Base-by-base conservation (phyloP, 1,140 invertebrate species). In the Drosophila lowei region DNA sequence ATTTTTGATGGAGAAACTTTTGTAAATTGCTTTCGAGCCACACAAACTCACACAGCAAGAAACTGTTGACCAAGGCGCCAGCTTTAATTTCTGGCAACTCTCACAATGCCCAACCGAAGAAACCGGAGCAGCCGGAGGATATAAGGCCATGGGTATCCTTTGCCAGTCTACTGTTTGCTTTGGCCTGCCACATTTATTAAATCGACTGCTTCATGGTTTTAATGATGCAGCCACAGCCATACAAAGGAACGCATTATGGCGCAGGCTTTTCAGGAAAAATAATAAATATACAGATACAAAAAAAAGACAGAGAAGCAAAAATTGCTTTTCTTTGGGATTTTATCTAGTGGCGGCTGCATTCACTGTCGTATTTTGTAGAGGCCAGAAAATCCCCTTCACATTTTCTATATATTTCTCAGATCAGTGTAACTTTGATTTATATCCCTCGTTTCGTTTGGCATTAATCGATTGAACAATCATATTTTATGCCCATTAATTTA, bases 1-100 rank as follows among this genome's bases (percentile, higher is more conserved):
- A 90, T 90, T 90, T 89, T 88, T 90, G 88, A 90, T 90, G 88
- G 89, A 90, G 89, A 90, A 90, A 90, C 88, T 90, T 90, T 90
- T 85, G 88, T 90, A 90, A 90, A 90, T 90, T 90, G 88, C 89
- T 90, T 90, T 80, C 78, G 57, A 56, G 42, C 57, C 58, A 48
- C 60, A 73, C 57, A 47, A 50, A 58, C 62, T 46, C 68, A 57
- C 42, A 47, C 55, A 41, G 4, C 30, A 48, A 60, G 30, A 65
- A 15, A 60, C 25, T 63, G 53, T 48, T 60, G 55, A 63, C 58
- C 64, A 77, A 77, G 54, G 48, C 47, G 42, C 21, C 42, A 61
- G 49, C 79, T 86, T 89, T 79, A 79, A 78, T 75, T 62, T 66
- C 62, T 47, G 54, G 47, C 59, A 48, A 57, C 52, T 18, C 49